Evolutionary conservation across 2,888 invertebrate genomes (phyloP), one percentile per base, ranked within the genome.

Genomic region (Chouioia cunea): DNA sequence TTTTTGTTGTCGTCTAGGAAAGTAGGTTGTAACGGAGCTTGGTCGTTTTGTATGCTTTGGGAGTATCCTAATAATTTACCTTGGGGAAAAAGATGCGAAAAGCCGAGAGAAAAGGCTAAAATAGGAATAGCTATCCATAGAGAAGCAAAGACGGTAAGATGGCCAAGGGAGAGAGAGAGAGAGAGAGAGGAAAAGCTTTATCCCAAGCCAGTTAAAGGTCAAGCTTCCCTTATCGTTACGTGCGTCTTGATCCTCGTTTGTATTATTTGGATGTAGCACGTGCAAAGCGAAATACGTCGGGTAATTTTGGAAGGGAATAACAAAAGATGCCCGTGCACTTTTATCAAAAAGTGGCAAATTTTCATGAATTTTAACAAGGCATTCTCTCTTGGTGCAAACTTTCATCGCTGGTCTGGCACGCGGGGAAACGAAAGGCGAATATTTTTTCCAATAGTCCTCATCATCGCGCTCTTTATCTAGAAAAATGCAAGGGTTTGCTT

Each of bases 361-460:
- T 66, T 62, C 66, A 65, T 71, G 71, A 66, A 67, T 64, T 71
- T 64, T 54, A 67, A 71, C 53, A 53, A 58, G 62, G 50, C 47
- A 69, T 64, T 69, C 65, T 59, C 59, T n/a, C n/a, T n/a, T n/a
- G n/a, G 59, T 65, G 64, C 70, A 65, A 70, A 70, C 27, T 23
- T 15, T 22, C 20, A 46, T 18, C 27, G 23, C 12, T 12, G 23
- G 8, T 12, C n/a, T n/a, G 10, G 56, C 23, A 18, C 23, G 22
- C 12, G 59, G 20, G 14, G 36, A 56, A 23, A 50, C 27, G 8
- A 50, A 27, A 44, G 52, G 52, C 22, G 65, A 48, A 60, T 52
- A 69, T 72, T 72, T 69, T n/a, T 68, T 72, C 72, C 68, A 72
- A 72, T 72, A 69, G 62, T 65, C 72, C 65, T 68, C 65, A 54